phyloP scores from a whole-genome alignment of 2,113 vertebrate genomes.

The Aix galericulata region DNA sequence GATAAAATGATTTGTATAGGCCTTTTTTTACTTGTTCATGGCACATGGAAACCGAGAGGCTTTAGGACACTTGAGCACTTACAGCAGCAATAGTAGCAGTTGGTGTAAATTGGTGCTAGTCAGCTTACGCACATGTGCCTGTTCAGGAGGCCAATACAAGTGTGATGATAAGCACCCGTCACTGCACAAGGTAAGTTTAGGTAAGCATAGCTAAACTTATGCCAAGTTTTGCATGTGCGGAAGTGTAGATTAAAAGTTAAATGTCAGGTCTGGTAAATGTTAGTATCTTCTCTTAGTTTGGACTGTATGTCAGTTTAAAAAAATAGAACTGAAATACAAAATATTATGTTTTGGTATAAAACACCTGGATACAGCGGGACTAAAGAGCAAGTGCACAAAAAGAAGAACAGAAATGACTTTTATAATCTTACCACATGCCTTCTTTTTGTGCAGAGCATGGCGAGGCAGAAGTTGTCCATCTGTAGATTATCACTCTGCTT shows the following conservation, averaged over 20 bases:
- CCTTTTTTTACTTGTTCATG: neutral
- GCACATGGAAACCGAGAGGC: neutral
- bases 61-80: neutral
- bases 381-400: neutral
- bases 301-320: neutral
- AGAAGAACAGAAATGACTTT: neutral
- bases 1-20: neutral
- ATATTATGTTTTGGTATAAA: neutral
- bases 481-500: conserved; percentile 73
- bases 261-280: neutral
- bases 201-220: neutral
- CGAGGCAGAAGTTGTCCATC: conserved; percentile 71
- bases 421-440: neutral
- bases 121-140: neutral
- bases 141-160: neutral
- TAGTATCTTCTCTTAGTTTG: neutral
- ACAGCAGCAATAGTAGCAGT: neutral
- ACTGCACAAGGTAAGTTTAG: neutral
- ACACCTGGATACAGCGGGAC: neutral
- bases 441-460: conserved; percentile 64
- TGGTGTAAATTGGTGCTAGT: neutral
- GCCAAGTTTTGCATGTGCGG: neutral
- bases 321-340: neutral
- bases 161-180: neutral
- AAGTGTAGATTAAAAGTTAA: neutral